Evolutionary conservation across 2,113 vertebrate genomes (phyloP), one percentile per base, ranked within the genome.

Genomic region (Lagopus muta): DNA sequence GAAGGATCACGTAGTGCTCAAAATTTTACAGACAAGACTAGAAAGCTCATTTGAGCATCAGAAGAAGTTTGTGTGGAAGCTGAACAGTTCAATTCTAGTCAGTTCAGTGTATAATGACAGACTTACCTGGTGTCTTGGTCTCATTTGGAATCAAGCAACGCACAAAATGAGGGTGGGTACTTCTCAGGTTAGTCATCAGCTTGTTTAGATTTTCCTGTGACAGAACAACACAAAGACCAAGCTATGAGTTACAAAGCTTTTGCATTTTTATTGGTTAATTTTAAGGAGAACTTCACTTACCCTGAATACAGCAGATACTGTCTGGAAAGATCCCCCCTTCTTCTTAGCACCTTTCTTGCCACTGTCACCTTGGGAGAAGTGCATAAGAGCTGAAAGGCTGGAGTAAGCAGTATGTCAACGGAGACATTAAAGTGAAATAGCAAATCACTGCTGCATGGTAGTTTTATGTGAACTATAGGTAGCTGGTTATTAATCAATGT

Each of bases 291-390:
- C 65, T 61, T 64, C 43, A 96, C 97, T 1, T 95, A 98, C 97
- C 96, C 99, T 98, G 96, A 99, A 99, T 65, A 98, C 96, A 22
- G 98, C 98, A 13, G 99, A 99, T 72, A 99, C 98, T 0, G 98
- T 99, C 96, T 99, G 99, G 94, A 99, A 99, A 66, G 99, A 99
- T n/a, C 98, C 98, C 3, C 98, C 99, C 95, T 99, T 99, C 97
- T 99, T 99, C 96, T 99, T 99, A 42, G 97, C 98, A 10, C 86
- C 98, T 81, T 99, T 99, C 96, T 99, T 99, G 57, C 95, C 93
- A 54, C 96, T 97, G 57, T 95, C 94, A 81, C 92, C 94, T 96
- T 89, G 67, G 72, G 84, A 88, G 61, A 93, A 76, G 32, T 0
- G 70, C 21, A 32, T 32, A 67, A 10, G 38, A 80, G 22, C 20